Base-by-base conservation (phyloP, 2,888 invertebrate genomes). In the Drosophila robusta region DNA sequence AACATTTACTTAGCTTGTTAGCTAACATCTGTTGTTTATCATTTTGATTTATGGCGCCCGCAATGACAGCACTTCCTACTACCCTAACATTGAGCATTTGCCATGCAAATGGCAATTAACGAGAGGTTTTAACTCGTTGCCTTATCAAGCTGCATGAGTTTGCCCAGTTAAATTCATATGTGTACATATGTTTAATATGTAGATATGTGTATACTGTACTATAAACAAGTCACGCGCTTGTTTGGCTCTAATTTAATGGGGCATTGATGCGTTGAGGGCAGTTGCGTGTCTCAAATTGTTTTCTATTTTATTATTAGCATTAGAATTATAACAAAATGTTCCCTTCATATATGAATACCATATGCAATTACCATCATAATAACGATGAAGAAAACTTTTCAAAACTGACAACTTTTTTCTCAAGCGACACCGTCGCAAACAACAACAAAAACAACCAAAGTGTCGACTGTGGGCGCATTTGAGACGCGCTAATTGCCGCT, bases 211-310 rank as follows among this genome's bases (percentile, higher is more conserved):
- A 14, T 26, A n/a, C 34, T 41, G 14, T 32, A n/a, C 22, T 8
- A 62, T 56, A 64, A 72, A 55, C 68, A 77, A 69, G 55, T 78
- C 70, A 78, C 71, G 74, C 65, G 76, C 64, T 66, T 82, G 72
- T 70, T 45, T 55, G 60, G 63, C 65, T 60, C 61, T 65, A 84
- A 82, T 84, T 85, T 82, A 57, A 55, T 64, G 66, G 58, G 64
- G 78, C 86, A 86, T 80, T 78, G 86, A 85, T 67, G 86, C 86
- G 81, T 80, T 73, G 51, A 74, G 38, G 52, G 58, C 52, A 52
- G 55, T 86, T 75, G 86, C 85, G 85, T 85, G 85, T 71, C 57
- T 60, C 64, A 72, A 81, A 85, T 78, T 80, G 81, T 70, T 80
- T 86, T 84, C 75, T 86, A 78, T 70, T 86, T 86, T 75, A 84